A percentile compares a stretch with the other conserved stretches of the same genome.
Evolutionary conservation across 2,888 invertebrate species (phyloP).

Genomic region (Escarpia spicata): DNA sequence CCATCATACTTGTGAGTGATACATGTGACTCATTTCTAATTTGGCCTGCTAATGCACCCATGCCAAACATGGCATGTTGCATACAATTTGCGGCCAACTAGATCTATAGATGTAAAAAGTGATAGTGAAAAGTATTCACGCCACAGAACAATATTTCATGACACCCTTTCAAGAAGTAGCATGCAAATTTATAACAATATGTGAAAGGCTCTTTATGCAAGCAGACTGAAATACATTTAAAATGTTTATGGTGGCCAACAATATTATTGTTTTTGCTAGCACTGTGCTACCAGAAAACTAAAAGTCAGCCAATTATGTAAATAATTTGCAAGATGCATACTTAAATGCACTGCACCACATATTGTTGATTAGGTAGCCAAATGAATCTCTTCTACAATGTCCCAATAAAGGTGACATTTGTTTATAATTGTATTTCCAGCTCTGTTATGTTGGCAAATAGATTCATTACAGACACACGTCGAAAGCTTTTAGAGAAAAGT

Average conservation of each 20-base stretch:
- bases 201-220: not conserved
- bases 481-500: not conserved
- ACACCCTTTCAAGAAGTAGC: not conserved
- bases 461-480: not conserved
- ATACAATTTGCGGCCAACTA: too few relatives aligned
- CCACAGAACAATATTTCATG: not conserved
- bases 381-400: too few relatives aligned
- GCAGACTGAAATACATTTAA: not conserved
- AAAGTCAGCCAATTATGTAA: not conserved
- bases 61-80: too few relatives aligned
- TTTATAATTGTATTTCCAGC: not conserved
- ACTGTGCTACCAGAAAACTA: not conserved
- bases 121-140: not conserved
- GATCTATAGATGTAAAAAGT: too few relatives aligned
- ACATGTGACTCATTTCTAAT: conserved; percentile 5
- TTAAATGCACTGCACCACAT: too few relatives aligned
- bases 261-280: not conserved
- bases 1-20: not conserved
- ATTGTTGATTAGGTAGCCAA: too few relatives aligned
- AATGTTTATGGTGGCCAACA: not conserved
- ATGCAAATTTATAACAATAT: not conserved
- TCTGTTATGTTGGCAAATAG: not conserved
- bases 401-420: too few relatives aligned
- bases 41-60: not conserved
- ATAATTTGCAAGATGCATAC: not conserved